Base-by-base conservation (phyloP, 37 sponge, comb jelly and placozoan species). In the Diacarnus erythraeanus region DNA sequence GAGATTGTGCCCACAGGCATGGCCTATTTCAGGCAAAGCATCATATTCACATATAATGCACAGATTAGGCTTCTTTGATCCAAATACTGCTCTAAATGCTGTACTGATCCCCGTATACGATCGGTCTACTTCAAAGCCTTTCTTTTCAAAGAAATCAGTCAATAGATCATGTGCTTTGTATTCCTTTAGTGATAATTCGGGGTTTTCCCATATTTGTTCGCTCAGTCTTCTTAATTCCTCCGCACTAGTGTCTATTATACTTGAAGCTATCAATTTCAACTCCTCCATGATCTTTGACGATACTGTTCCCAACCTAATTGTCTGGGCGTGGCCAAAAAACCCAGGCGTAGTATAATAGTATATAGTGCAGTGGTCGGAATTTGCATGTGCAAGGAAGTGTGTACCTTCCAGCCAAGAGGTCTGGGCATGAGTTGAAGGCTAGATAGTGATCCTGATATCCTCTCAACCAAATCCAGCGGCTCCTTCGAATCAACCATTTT, bases 1-100 rank as follows among this genome's bases (percentile, higher is more conserved):
- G 20, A 96, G 81, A 68, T 96, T 96, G 84, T 96, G 97, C 21
- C 97, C 97, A 70, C 97, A 96, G 34, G 97, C 97, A 56, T 96
- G 97, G 1, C 97, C 97, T 31, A 96, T 96, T 37, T 88, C 94
- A 30, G 97, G 97, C 6, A 96, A 74, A 40, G 97, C 97, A 71
- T 94, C 94, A 59, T 93, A 96, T 72, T 95, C 96, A 67, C 96
- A 95, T 44, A 93, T 79, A 59, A 96, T 78, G 34, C 84, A 86
- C 60, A 94, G 78, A 42, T 94, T 84, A 23, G 92, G 82, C 8
- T 66, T 54, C 10, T 78, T 79, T 22, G 74, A 56, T 37, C 91
- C 95, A 74, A 73, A 89, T 37, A 84, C 83, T 38, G 94, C 97
- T 42, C 86, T 83, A 59, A 96, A 96, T 1, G 97, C 97, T 0